Evolutionary conservation across 2,888 invertebrate species (phyloP).

Genomic region (Heterodera filipjevi): DNA sequence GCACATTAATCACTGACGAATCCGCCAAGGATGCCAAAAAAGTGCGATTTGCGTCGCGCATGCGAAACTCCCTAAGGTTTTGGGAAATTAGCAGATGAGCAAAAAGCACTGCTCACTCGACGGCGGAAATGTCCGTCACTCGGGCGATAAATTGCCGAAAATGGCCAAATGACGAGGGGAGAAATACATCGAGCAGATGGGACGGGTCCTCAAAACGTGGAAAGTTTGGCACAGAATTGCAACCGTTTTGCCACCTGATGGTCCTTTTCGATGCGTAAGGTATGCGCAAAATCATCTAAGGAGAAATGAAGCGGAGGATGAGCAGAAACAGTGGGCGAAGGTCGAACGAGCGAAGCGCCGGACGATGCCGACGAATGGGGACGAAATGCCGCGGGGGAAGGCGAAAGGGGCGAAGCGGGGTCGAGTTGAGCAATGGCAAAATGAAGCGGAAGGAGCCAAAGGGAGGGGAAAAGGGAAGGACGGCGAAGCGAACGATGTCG

Average conservation of each 20-base stretch:
- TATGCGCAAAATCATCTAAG: conserved; percentile 13
- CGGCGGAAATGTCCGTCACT: conserved; percentile 52
- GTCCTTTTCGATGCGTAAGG: conserved; percentile 29
- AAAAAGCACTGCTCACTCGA: conserved; percentile 20
- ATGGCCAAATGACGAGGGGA: conserved; percentile 48
- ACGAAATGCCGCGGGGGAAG: background rate
- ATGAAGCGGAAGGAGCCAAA: background rate
- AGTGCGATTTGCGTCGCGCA: conserved; percentile 57
- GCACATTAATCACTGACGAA: conserved; percentile 52
- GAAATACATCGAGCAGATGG: conserved; percentile 51
- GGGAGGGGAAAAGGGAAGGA: background rate
- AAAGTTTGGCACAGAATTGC: background rate
- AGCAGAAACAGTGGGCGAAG: background rate
- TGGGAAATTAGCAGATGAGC: background rate
- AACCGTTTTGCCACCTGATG: conserved; percentile 5
- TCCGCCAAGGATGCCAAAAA: conserved; percentile 55
- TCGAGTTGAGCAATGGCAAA: background rate
- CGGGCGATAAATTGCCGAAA: conserved; percentile 59
- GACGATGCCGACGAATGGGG: background rate
- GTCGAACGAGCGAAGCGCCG: background rate
- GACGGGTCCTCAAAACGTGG: conserved; percentile 49
- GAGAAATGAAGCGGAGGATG: background rate
- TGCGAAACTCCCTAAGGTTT: conserved; percentile 44
- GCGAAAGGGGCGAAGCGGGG: background rate
- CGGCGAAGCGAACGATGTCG: background rate